Evolutionary conservation across 2,797 vertebrate species (phyloP), one percentile per base, ranked within the genome.

Genomic region (Strix occidentalis): DNA sequence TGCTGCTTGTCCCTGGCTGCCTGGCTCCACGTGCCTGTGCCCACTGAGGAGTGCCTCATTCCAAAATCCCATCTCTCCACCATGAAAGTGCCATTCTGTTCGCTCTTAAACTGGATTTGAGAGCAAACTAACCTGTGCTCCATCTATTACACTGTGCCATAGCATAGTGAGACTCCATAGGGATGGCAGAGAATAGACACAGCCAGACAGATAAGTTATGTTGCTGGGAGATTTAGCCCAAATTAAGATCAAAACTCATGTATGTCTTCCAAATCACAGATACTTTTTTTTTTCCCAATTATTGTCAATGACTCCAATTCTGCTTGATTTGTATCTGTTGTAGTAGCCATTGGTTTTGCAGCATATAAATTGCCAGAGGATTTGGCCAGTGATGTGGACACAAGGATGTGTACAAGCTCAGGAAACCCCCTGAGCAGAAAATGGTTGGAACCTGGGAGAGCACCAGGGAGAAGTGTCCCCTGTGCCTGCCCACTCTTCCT

Each of bases 241-340:
- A 93, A 90, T 94, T 89, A 96, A 83, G 68, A 92, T 93, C 88
- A 94, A 87, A 94, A 82, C 61, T 69, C 71, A 39, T 84, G 46
- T 65, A 68, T 53, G 63, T 94, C 95, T 94, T 92, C 89, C 86
- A 87, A 91, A 95, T 79, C 35, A 37, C 41, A 33, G 60, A 31
- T 20, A 43, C 43, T 43, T 43, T 43, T 43, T 43, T 46, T 46
- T 46, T 28, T 0, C 1, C 43, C 70, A 70, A 2, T 95, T 96
- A 85, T 87, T 93, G 88, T 85, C 71, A 89, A 24, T 82, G 60
- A 89, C 56, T 93, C 84, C 75, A 88, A 9, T 96, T 91, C 79
- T 78, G 51, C 37, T 84, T 94, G 93, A 96, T 96, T 94, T 95
- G 71, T 80, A 54, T 26, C 64, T 48, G 37, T 74, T n/a, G 31